phyloP scores from a whole-genome alignment of 2,888 invertebrate genomes.

The Icerya purchasi region DNA sequence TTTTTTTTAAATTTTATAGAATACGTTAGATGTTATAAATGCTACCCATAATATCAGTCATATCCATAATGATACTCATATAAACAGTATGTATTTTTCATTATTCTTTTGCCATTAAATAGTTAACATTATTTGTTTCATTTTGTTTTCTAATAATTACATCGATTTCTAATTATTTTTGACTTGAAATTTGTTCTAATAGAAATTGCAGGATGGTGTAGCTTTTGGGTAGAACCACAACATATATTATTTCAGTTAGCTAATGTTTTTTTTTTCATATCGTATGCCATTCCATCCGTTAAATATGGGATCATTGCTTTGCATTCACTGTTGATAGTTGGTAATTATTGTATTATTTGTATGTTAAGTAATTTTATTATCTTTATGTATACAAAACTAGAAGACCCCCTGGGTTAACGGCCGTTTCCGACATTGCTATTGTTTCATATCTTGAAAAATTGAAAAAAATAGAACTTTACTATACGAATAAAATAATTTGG shows the following conservation, averaged over 20 bases:
- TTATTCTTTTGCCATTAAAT: too few species aligned
- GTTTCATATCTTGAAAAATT: not conserved
- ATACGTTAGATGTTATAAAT: too few species aligned
- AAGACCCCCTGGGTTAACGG: too few species aligned
- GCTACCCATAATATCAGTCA: too few species aligned
- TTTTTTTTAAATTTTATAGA: too few species aligned
- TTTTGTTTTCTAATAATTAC: too few species aligned
- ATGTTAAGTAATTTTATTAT: not conserved
- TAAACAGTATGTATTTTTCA: too few species aligned
- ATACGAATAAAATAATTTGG: too few species aligned
- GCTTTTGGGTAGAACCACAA: slow-evolving; percentile 50
- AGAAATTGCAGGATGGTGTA: slow-evolving; percentile 39
- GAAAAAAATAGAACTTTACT: not conserved
- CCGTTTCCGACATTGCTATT: not conserved
- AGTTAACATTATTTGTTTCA: too few species aligned
- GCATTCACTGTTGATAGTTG: slow-evolving; percentile 56
- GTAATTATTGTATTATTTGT: slow-evolving; percentile 27
- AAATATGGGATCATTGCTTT: slow-evolving; percentile 60
- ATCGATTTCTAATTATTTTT: too few species aligned
- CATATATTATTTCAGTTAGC: slow-evolving; percentile 53
- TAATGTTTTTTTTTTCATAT: slow-evolving; percentile 54
- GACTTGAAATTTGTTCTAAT: too few species aligned
- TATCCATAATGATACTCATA: too few species aligned
- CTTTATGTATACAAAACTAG: not conserved
- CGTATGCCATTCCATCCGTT: slow-evolving; percentile 55